Base-by-base conservation (phyloP, 2,888 invertebrate genomes). In the Drosophila putrida region DNA sequence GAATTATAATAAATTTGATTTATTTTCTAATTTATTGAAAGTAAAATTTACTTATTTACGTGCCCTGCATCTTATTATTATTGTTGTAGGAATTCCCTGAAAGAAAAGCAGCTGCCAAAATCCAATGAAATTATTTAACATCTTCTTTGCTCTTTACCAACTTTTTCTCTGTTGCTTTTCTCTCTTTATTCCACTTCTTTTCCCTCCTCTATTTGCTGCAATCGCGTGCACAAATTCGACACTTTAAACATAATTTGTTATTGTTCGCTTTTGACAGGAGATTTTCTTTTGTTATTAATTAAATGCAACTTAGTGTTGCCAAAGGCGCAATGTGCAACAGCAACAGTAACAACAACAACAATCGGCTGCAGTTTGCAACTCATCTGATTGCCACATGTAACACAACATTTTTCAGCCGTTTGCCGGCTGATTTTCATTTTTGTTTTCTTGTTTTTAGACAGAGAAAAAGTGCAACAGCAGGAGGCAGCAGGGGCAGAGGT, bases 361-460 rank as follows among this genome's bases (percentile, higher is more conserved):
- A 57, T 53, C 64, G 46, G 66, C 47, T 15, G 47, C 57, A 65
- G 59, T 68, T 62, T 62, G 69, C 74, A 72, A 66, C 76, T 79
- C 82, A 78, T 68, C 68, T 73, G 72, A 86, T 80, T 86, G 78
- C 71, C 54, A 58, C 72, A 66, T 88, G 74, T 65, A 70, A 71
- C 8, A 28, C 28, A 28, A 28, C 38, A 67, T 68, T 54, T 75
- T 62, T 47, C 68, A 75, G 68, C 51, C 41, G 51, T 71, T 66
- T 44, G 71, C 72, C 75, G 68, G 71, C 59, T 72, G 71, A 54
- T 70, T 70, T 78, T 71, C 10, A 43, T 60, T 82, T 66, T 62
- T 36, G 43, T 77, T 58, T 63, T 51, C 41, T 57, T 41, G 44
- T 76, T 49, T 73, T 15, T 4, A 43, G 2, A 28, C 28, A 15